Base-by-base conservation (phyloP, 2,888 invertebrate genomes). In the Catocala sponsa region DNA sequence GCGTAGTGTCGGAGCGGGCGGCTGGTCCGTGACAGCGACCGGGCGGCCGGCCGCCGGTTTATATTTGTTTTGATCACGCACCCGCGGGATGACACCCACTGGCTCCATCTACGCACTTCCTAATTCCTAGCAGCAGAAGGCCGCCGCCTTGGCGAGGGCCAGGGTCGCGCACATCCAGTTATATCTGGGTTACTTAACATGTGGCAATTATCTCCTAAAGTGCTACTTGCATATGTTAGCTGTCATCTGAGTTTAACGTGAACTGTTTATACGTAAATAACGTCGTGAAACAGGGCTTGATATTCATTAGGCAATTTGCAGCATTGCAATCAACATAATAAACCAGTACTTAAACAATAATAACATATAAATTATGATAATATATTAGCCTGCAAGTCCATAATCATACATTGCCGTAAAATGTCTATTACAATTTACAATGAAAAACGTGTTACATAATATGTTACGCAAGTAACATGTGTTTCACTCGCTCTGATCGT, bases 51-150 rank as follows among this genome's bases (percentile, higher is more conserved):
- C 69, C 70, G 69, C 62, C 76, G 68, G 82, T 84, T 87, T 87
- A 87, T 90, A 90, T 91, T 87, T 87, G 83, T 81, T 81, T 74
- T 75, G 81, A 82, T 84, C 91, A 91, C 90, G 90, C 86, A 77
- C 68, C 70, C 74, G 68, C 74, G 65, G 82, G 73, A 81, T 90
- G 88, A 78, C 80, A 71, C 67, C 52, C 56, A 50, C 63, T 42
- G 49, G 42, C 51, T 59, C 51, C 67, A 66, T 73, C 75, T 81
- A 84, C 86, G 85, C 84, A 83, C 82, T 86, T 85, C 86, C 88
- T 84, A 82, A 79, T 82, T 70, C 74, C 68, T 74, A 67, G 65
- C 73, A 71, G 71, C 68, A 74, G 73, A 32, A 48, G 65, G 57
- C 63, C 68, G 68, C 75, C 58, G 64, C 75, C 75, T 79, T 73